Conservation (phyloP, 2,113 vertebrate species). For the Syngnathus floridae region DNA sequence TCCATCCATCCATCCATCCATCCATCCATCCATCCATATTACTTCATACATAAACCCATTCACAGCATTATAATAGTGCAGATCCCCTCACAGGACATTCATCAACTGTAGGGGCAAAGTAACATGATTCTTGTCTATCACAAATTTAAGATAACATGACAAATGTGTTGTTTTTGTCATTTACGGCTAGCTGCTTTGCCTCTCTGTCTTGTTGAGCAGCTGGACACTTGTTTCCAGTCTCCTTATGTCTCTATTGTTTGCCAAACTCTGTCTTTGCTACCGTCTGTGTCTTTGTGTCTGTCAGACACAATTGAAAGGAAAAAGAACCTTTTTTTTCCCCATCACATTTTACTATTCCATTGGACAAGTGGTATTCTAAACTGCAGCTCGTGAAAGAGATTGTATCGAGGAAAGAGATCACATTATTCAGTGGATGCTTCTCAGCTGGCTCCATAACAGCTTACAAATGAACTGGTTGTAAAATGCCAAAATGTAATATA, state of each 20-base stretch:
- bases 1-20: too few species aligned
- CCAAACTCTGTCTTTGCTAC: not conserved
- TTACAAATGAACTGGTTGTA: not conserved
- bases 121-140: not conserved
- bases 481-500: not conserved
- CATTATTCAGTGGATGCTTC: not conserved
- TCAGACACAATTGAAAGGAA: not conserved
- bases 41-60: too few species aligned
- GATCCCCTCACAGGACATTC: too few species aligned
- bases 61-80: too few species aligned
- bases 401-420: not conserved
- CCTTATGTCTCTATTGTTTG: constrained; percentile 3
- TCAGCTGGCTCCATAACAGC: not conserved
- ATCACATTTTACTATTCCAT: not conserved
- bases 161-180: not conserved
- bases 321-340: not conserved
- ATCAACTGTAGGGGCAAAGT: not conserved
- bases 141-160: not conserved
- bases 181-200: not conserved
- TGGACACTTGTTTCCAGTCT: not conserved
- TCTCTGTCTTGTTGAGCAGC: not conserved
- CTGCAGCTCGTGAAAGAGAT: not conserved
- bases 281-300: not conserved
- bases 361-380: not conserved
- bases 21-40: too few species aligned